These are phyloP conservation scores for Helicoverpa zea DNA, from an alignment of 1,140 invertebrate species.

Conservation along the genomic window DNA sequence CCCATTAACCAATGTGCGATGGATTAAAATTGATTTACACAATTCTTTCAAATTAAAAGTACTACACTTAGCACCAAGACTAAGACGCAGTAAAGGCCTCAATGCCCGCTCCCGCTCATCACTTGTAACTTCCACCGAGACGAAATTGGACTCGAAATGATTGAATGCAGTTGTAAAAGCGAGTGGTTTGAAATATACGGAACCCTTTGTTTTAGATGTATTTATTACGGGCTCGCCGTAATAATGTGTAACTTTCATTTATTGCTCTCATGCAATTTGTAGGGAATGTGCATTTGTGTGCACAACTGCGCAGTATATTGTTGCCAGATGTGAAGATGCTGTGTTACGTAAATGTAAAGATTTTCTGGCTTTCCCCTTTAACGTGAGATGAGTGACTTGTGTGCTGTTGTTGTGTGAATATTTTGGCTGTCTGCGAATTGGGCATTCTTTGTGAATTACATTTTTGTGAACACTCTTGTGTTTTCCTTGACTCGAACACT, in stretches of 20 bases:
- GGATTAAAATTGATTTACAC: too few relatives aligned
- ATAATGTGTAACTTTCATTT: slow-evolving; percentile 52
- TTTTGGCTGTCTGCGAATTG: background rate
- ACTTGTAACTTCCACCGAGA: slow-evolving; percentile 55
- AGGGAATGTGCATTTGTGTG: slow-evolving; percentile 14
- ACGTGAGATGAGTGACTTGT: slow-evolving; percentile 13
- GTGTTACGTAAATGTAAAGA: slow-evolving; percentile 17
- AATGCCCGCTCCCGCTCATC: slow-evolving; percentile 50
- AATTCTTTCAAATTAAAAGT: too few relatives aligned
- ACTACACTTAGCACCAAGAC: background rate
- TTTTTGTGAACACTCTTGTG: background rate
- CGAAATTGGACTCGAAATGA: slow-evolving; percentile 83
- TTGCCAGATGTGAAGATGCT: slow-evolving; percentile 35
- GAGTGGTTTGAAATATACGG: slow-evolving; percentile 70
- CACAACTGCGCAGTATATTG: background rate
- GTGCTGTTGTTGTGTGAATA: slow-evolving; percentile 7
- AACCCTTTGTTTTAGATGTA: slow-evolving; percentile 69
- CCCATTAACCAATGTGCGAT: too few relatives aligned
- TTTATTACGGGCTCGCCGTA: slow-evolving; percentile 57
- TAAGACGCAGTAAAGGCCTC: background rate
- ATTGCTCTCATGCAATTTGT: slow-evolving; percentile 35
- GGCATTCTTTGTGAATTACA: background rate
- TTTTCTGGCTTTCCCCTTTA: slow-evolving; percentile 25
- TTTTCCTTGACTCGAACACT: too few relatives aligned
- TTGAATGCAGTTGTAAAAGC: slow-evolving; percentile 83